Evolutionary conservation across 2,113 vertebrate species (phyloP).

Genomic region (Quiscalus mexicanus): DNA sequence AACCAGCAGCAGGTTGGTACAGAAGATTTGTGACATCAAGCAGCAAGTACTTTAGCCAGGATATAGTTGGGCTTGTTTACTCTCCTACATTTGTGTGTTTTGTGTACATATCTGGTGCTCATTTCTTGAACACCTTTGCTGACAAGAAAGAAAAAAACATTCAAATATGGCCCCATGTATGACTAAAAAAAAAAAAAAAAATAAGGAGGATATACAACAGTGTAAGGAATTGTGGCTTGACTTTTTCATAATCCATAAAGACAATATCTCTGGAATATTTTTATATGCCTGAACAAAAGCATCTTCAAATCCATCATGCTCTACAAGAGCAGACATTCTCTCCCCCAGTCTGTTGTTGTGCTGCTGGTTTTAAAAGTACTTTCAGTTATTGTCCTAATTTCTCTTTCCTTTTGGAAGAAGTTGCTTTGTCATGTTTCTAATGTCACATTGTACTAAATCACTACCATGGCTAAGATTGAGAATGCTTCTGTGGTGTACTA

Average conservation of each 20-base stretch:
- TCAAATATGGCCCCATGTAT: background rate
- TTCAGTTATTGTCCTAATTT: background rate
- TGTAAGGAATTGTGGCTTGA: background rate
- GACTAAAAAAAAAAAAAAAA: background rate
- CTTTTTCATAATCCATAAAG: background rate
- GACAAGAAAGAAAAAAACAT: background rate
- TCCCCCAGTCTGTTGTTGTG: rapidly evolving
- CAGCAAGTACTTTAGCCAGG: background rate
- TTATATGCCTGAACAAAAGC: background rate
- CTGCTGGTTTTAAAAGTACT: background rate
- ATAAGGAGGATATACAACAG: background rate
- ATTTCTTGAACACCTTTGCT: background rate
- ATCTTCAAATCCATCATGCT: background rate
- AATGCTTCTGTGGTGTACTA: background rate
- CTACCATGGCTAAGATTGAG: background rate
- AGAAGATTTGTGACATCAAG: background rate
- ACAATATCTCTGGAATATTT: background rate
- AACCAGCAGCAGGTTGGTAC: background rate
- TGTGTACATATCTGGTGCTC: background rate
- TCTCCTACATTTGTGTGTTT: background rate
- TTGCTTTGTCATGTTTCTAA: background rate
- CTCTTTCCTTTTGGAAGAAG: background rate
- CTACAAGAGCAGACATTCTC: background rate
- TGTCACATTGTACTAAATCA: background rate
- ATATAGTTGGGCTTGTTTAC: background rate